Base-by-base conservation (phyloP, 2,113 vertebrate species). In the Neotoma lepida region DNA sequence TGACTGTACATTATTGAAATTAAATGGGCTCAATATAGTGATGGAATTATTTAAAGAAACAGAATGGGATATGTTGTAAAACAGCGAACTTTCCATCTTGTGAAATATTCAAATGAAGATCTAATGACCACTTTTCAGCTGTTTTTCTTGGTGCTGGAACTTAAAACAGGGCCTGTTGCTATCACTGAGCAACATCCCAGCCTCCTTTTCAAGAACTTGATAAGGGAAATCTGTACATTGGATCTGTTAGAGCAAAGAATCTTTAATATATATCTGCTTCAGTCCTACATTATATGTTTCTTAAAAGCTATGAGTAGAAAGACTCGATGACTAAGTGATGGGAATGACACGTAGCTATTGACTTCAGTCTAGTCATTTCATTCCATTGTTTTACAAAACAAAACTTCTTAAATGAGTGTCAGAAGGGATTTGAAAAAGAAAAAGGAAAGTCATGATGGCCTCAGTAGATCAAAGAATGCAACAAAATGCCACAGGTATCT, bases 1-100 rank as follows among this genome's bases (percentile, higher is more conserved):
- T 91, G 26, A 82, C 33, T 90, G 58, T 93, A 33, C 9, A 87
- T 86, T 93, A 64, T 87, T 6, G 49, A 78, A 66, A 94, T 94
- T 89, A 89, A 88, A 58, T 87, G 56, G 18, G 6, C 18, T 90
- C 84, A 87, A 0, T 95, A 28, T 86, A 92, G 41, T 89, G 10
- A 35, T 30, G 87, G 9, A 84, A 63, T 82, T 80, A 15, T 70
- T 77, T 90, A 84, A n/a, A 82, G 54, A 86, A 94, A 39, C 73
- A 35, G 56, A 93, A 74, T 39, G 49, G 54, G 2, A 39, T 93
- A 1, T 18, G n/a, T 58, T 85, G 17, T 91, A 88, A 94, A 49
- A 41, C 71, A 88, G 4, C 54, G 58, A 93, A 49, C 44, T 89
- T 82, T 89, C 49, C 2, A 0, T 91, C 20, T 78, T 78, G 82